Conservation (phyloP, 2,888 invertebrate genomes). For the Pachycephus smyrnensis region DNA sequence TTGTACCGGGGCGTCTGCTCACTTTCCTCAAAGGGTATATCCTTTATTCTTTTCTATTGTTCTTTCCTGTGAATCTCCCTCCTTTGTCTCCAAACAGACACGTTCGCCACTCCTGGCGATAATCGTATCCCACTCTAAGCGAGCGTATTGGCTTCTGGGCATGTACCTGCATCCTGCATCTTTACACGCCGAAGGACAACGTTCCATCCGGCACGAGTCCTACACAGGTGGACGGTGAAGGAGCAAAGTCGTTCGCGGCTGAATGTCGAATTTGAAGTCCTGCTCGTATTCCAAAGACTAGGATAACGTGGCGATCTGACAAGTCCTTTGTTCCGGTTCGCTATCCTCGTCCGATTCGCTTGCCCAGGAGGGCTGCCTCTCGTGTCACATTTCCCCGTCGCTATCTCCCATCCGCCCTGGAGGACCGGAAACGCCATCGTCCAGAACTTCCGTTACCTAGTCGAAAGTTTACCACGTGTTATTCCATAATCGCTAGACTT, state of each 20-base stretch:
- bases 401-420: conserved; percentile 47
- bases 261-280: conserved; percentile 22
- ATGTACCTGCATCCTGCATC: no score
- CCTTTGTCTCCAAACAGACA: not conserved
- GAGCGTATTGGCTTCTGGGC: no score
- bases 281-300: conserved; percentile 38
- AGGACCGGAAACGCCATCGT: conserved; percentile 53
- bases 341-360: conserved; percentile 61
- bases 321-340: conserved; percentile 56
- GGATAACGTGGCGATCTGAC: conserved; percentile 59
- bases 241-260: no score
- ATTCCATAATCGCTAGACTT: not conserved
- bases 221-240: no score
- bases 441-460: conserved; percentile 57
- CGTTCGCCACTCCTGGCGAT: no score
- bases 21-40: not conserved
- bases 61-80: conserved; percentile 6
- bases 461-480: not conserved
- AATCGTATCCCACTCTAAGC: no score
- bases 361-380: conserved; percentile 58
- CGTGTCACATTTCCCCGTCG: conserved; percentile 59
- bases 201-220: no score
- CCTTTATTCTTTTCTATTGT: conserved; percentile 10
- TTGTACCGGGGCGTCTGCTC: no score
- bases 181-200: no score